These are phyloP conservation scores for Poeciliopsis paucimaculata DNA, from an alignment of 2,797 vertebrate species.

Conservation along the genomic window DNA sequence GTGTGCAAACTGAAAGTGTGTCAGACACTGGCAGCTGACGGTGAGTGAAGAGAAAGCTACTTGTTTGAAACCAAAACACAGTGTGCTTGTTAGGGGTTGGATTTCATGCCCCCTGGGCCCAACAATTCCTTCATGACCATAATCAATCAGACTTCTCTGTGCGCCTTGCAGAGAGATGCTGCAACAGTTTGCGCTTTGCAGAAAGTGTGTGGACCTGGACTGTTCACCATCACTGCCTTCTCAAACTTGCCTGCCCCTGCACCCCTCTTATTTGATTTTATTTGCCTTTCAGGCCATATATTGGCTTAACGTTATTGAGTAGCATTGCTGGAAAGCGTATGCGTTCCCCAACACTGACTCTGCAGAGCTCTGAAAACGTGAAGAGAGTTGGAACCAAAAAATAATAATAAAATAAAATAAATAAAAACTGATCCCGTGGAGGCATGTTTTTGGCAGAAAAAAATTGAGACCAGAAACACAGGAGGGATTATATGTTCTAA, in stretches of 20 bases:
- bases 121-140: not conserved
- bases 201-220: not conserved
- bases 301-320: not conserved
- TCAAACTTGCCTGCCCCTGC: too few species aligned
- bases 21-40: not conserved
- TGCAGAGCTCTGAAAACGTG: not conserved
- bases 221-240: not conserved
- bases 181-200: not conserved
- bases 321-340: not conserved
- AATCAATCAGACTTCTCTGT: constrained; percentile 5
- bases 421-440: constrained; percentile 1
- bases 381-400: not conserved
- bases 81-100: not conserved
- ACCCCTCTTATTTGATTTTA: not conserved
- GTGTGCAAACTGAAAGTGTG: not conserved
- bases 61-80: not conserved
- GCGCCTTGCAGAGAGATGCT: not conserved
- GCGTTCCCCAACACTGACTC: not conserved
- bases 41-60: not conserved
- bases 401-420: too few species aligned
- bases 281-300: not conserved
- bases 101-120: not conserved
- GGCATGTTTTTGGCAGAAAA: not conserved
- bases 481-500: constrained; percentile 16
- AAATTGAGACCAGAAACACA: not conserved